Conservation (phyloP, 2,888 invertebrate genomes). For the Lasioglossum marginatum region DNA sequence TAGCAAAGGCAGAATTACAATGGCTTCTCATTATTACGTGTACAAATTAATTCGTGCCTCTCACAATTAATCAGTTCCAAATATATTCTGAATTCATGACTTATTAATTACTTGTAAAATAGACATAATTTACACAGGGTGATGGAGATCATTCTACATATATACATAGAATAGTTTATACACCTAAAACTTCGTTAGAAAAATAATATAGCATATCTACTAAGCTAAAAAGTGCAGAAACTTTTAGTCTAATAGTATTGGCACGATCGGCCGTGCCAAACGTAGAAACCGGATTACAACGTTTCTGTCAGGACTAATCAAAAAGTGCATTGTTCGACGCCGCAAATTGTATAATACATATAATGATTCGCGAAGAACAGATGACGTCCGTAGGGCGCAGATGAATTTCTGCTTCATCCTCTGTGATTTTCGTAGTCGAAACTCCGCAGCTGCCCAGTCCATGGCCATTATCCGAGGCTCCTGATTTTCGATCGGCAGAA, state of each 20-base stretch:
- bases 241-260: no score
- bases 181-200: neutral
- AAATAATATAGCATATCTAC: neutral
- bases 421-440: neutral
- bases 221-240: no score
- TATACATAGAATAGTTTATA: neutral
- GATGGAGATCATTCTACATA: neutral
- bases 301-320: neutral
- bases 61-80: neutral
- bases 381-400: neutral
- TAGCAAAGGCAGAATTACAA: neutral
- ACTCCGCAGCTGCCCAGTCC: neutral
- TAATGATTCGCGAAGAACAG: neutral
- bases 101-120: neutral
- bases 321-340: neutral
- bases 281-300: neutral
- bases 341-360: neutral
- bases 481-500: conserved; percentile 5
- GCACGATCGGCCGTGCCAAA: no score
- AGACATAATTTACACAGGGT: neutral
- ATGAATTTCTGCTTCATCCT: neutral
- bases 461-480: neutral
- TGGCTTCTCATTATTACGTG: neutral
- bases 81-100: neutral
- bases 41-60: neutral